Percentiles rank a stretch among this genome's conserved stretches.
Conservation (phyloP, 2,113 vertebrate genomes). For the Spheniscus mendiculus region DNA sequence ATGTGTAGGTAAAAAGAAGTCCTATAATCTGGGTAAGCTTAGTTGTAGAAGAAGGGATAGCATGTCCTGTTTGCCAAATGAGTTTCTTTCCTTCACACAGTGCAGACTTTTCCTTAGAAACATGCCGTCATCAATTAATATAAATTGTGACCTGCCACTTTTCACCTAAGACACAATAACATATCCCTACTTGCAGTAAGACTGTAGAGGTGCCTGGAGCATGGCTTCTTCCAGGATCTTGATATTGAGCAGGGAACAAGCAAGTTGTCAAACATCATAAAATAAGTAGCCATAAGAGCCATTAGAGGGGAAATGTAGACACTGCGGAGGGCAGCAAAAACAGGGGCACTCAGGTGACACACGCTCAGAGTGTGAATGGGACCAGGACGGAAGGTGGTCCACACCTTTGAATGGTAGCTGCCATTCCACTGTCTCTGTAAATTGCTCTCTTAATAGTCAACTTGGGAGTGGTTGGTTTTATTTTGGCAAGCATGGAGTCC, state of each 20-base stretch:
- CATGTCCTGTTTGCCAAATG: background rate
- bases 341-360: no score
- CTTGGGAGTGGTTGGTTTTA: background rate
- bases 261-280: background rate
- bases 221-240: background rate
- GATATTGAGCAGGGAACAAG: fast-evolving
- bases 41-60: background rate
- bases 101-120: background rate
- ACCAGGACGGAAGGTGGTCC: background rate
- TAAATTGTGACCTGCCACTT: background rate
- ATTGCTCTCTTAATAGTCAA: background rate
- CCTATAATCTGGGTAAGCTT: background rate
- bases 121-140: background rate
- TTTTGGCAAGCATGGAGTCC: background rate
- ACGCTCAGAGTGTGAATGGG: background rate
- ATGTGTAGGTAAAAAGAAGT: background rate
- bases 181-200: background rate
- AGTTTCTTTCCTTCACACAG: background rate
- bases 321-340: background rate
- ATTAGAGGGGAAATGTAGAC: background rate
- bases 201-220: background rate
- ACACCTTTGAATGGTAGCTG: fast-evolving
- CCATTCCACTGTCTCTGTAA: background rate
- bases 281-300: background rate
- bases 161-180: background rate